Evolutionary conservation across 2,888 invertebrate species (phyloP), one percentile per base, ranked within the genome.

Genomic region (Sinentomon sp.): DNA sequence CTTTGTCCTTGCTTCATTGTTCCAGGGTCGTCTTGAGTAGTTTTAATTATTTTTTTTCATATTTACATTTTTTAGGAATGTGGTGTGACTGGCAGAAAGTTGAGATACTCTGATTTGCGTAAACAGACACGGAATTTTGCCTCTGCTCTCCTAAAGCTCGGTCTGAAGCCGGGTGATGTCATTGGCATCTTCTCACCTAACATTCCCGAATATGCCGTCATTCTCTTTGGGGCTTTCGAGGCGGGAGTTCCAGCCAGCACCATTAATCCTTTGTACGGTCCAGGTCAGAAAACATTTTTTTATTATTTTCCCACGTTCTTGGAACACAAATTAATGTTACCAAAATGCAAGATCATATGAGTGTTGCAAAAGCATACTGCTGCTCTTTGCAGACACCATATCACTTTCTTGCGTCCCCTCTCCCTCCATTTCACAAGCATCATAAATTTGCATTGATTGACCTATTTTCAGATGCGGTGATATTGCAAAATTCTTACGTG

Each of bases 121-220:
- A 24, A 35, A 24, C 16, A 19, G 13, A 40, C 43, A 14, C 40
- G 45, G 27, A 41, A 34, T 35, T 44, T 51, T 32, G 43, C 31
- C 6, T 37, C 38, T 10, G 30, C 41, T 14, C 30, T 43, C 20
- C 27, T 40, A 7, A 28, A 45, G 21, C 36, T 36, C 3, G 40
- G 40, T 16, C 30, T 42, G 4, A 38, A 40, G 24, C 12, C 36
- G 17, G 33, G 39, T 12, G 42, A 46, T 18, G 41, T 44, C n/a
- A 33, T 46, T 19, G 45, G 40, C 17, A 36, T 46, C 20, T 35
- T 45, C 10, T 36, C 43, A 6, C 46, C 45, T 18, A 47, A 47
- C 30, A 30, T 42, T 22, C 46, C 46, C 6, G 45, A 48, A 30
- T 47, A 44, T 37, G 32, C 42, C 3, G 29, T 44, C 10, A 31